Evolutionary conservation across 2,888 invertebrate species (phyloP).

Genomic region (Keiferia lycopersicella): DNA sequence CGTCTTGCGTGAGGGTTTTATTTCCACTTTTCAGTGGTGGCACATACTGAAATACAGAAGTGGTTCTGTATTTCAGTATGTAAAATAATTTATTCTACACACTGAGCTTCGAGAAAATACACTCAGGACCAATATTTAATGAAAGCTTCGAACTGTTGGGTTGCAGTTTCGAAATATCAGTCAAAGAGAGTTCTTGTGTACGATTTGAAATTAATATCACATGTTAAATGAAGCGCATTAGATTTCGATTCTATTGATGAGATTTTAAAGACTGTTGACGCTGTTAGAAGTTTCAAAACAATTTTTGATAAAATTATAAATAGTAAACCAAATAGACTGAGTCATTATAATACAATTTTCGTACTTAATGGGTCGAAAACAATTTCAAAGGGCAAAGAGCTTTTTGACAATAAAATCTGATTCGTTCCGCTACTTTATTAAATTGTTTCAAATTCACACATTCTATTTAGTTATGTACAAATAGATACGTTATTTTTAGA

Average conservation of each 20-base stretch:
- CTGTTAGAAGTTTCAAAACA: background rate
- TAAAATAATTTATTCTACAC: background rate
- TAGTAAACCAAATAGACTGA: background rate
- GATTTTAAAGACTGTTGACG: slow-evolving; percentile 2
- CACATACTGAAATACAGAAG: too few relatives aligned
- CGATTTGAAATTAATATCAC: background rate
- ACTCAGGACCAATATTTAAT: slow-evolving; percentile 1
- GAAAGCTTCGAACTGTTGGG: slow-evolving; percentile 68
- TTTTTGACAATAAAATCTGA: background rate
- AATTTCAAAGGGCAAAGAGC: background rate
- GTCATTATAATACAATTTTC: background rate
- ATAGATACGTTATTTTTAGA: background rate
- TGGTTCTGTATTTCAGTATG: background rate
- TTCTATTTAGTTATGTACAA: background rate
- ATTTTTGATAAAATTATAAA: background rate
- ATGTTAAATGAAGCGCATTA: background rate
- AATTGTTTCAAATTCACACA: slow-evolving; percentile 4
- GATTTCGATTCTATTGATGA: background rate
- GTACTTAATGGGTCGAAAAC: background rate
- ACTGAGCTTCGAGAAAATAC: slow-evolving; percentile 5
- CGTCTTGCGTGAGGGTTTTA: too few relatives aligned
- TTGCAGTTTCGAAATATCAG: slow-evolving; percentile 31
- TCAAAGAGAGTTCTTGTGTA: background rate
- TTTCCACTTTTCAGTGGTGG: too few relatives aligned
- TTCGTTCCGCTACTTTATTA: background rate